Evolutionary conservation across 2,797 vertebrate species (phyloP).

Genomic region (Smutsia temminckii): DNA sequence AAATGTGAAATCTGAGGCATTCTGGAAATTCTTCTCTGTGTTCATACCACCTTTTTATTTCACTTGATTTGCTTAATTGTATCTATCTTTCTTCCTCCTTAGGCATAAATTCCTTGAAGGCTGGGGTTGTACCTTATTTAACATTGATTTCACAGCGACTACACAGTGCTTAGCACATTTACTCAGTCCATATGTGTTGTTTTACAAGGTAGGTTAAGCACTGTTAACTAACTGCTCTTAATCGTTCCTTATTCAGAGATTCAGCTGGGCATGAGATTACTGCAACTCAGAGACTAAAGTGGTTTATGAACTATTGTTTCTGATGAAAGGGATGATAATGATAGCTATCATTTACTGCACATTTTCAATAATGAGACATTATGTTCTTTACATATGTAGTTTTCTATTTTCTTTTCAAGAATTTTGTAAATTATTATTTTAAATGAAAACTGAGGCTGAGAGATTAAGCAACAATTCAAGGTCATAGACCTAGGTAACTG

Average conservation of each 20-base stretch:
- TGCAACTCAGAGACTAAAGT: background rate
- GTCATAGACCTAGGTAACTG: background rate
- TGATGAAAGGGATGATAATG: background rate
- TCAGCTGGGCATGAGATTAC: background rate
- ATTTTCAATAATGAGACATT: slow-evolving; percentile 8
- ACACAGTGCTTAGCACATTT: background rate
- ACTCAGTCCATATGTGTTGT: background rate
- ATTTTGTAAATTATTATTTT: background rate
- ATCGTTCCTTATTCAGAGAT: background rate
- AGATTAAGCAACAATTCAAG: background rate
- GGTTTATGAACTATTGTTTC: background rate
- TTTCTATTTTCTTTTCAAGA: slow-evolving; percentile 36
- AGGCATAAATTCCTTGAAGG: background rate
- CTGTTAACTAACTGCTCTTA: background rate
- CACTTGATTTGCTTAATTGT: background rate
- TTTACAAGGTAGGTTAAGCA: background rate
- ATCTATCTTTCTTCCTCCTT: background rate
- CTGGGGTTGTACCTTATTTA: background rate
- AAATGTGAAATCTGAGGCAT: background rate
- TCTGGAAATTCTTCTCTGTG: background rate
- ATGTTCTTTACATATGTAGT: background rate
- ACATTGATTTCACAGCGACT: background rate
- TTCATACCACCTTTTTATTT: background rate
- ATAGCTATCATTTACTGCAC: background rate
- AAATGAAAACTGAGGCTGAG: slow-evolving; percentile 26